A percentile compares a stretch with the other conserved stretches of the same genome.
Conservation (phyloP, 2,888 invertebrate species). For the Eurytoma californica region DNA sequence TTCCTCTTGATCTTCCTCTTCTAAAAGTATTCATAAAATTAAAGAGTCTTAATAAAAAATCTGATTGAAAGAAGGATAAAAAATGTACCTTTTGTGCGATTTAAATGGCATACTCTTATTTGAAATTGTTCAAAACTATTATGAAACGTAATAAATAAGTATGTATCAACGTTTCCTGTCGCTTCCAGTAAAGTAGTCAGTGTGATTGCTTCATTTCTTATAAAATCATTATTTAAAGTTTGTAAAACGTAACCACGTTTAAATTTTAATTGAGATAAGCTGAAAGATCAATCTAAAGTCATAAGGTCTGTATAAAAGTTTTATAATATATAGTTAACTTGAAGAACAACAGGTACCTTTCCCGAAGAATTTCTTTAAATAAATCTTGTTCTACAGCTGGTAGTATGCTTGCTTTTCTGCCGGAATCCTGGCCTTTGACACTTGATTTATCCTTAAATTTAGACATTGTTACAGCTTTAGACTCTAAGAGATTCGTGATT, state of each 20-base stretch:
- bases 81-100: slow-evolving; percentile 4
- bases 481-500: slow-evolving; percentile 38
- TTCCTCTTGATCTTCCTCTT: slow-evolving; percentile 36
- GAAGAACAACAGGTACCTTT: slow-evolving; percentile 60
- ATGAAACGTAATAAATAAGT: slow-evolving; percentile 66
- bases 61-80: neutral
- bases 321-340: neutral
- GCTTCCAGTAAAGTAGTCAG: slow-evolving; percentile 61
- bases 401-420: slow-evolving; percentile 54
- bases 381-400: slow-evolving; percentile 57
- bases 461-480: neutral
- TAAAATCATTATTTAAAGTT: slow-evolving; percentile 65
- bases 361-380: slow-evolving; percentile 60
- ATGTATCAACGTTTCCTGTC: slow-evolving; percentile 61
- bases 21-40: neutral
- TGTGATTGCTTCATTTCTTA: slow-evolving; percentile 57
- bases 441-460: slow-evolving; percentile 6
- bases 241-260: slow-evolving; percentile 66
- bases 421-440: slow-evolving; percentile 25
- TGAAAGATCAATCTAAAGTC: slow-evolving; percentile 40
- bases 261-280: slow-evolving; percentile 63
- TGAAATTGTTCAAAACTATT: slow-evolving; percentile 61
- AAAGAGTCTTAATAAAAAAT: neutral
- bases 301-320: neutral
- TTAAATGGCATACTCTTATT: slow-evolving; percentile 50